These are phyloP conservation scores for Pontoporia blainvillei DNA, from an alignment of 2,113 vertebrate genomes.

Conservation along the genomic window DNA sequence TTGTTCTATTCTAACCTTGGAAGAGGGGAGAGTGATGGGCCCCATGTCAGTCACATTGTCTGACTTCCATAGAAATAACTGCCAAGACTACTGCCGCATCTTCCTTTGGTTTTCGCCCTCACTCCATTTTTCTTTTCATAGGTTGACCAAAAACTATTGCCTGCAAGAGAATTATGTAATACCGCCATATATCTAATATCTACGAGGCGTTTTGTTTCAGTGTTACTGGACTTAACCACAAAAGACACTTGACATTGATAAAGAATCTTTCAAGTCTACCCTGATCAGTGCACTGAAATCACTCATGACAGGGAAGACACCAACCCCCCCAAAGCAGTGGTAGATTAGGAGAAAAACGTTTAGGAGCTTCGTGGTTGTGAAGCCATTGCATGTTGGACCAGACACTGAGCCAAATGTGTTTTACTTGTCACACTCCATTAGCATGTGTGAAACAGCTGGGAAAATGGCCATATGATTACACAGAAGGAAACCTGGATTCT, in stretches of 20 bases:
- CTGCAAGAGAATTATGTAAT: conserved; percentile 79
- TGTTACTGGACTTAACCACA: conserved; percentile 79
- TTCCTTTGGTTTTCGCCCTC: conserved; percentile 78
- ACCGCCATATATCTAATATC: conserved; percentile 81
- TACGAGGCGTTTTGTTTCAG: conserved; percentile 81
- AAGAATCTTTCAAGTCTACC: conserved; percentile 81
- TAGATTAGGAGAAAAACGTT: conserved; percentile 53
- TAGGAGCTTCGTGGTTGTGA: conserved; percentile 70
- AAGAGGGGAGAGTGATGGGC: conserved; percentile 64
- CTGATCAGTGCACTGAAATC: conserved; percentile 78
- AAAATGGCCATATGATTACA: conserved; percentile 72
- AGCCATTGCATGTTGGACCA: conserved; percentile 75
- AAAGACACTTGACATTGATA: conserved; percentile 84
- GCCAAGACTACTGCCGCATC: conserved; percentile 71
- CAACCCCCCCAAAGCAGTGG: conserved; percentile 70
- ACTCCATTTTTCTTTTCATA: conserved; percentile 79
- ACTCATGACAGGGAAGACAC: conserved; percentile 76
- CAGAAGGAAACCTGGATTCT: conserved; percentile 79
- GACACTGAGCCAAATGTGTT: conserved; percentile 74
- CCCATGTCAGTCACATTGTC: conserved; percentile 76
- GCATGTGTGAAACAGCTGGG: conserved; percentile 77
- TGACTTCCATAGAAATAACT: conserved; percentile 79
- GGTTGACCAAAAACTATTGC: conserved; percentile 77
- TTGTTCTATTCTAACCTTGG: conserved; percentile 77
- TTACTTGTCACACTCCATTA: conserved; percentile 77